Evolutionary conservation across 2,113 vertebrate species (phyloP).

Genomic region (Engraulis encrasicolus): DNA sequence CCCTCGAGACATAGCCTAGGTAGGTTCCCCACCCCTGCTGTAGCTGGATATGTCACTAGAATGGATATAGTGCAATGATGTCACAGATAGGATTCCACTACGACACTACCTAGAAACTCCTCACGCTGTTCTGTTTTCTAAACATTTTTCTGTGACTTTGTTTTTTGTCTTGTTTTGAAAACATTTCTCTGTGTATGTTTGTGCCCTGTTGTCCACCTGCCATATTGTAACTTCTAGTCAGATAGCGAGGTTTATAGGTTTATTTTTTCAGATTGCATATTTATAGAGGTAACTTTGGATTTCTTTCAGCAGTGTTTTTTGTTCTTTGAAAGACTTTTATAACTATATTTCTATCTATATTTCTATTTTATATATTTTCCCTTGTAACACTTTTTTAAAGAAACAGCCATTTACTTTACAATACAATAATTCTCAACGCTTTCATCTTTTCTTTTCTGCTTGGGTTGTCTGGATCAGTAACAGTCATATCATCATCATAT

Average conservation of each 20-base stretch:
- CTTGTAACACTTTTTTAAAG: not conserved
- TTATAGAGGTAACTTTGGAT: constrained; percentile 15
- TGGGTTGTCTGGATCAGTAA: not conserved
- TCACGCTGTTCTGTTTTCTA: not conserved
- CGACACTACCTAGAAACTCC: not conserved
- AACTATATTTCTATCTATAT: not conserved
- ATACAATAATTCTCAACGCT: not conserved
- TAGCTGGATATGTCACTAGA: not conserved
- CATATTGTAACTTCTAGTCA: not conserved
- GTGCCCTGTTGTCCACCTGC: not conserved
- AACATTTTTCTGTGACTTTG: not conserved
- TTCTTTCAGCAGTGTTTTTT: constrained; percentile 6
- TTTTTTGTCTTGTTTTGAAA: constrained; percentile 5
- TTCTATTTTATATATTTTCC: constrained; percentile 17
- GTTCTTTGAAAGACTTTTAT: constrained; percentile 2
- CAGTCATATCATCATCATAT: not conserved
- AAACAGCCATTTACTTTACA: not conserved
- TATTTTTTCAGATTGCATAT: not conserved
- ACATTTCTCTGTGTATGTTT: not conserved
- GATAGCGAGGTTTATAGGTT: not conserved
- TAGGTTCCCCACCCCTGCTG: too few species aligned
- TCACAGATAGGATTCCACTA: not conserved
- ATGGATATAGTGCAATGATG: not conserved
- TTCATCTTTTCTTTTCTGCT: not conserved
- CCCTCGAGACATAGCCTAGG: too few species aligned